Base-by-base conservation (phyloP, 2,888 invertebrate genomes). In the Mimas tiliae region DNA sequence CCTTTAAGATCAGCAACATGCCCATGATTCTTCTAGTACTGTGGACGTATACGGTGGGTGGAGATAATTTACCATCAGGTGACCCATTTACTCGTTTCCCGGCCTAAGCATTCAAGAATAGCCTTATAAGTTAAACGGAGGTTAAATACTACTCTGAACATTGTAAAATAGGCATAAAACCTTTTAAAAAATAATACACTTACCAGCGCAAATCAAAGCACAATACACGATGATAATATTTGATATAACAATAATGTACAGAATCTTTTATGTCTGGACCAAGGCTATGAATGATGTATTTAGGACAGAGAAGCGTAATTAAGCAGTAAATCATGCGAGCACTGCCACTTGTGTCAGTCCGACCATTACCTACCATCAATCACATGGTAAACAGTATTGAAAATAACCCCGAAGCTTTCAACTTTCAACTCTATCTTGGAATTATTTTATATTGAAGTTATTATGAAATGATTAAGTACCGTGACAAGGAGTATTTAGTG, bases 301-400 rank as follows among this genome's bases (percentile, higher is more conserved):
- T 33, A 66, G 65, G 65, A 63, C 68, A 65, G 70, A 63, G 55
- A 67, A 66, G 70, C 67, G 72, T 77, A 78, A 78, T 77, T 78
- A 70, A 70, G 71, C 74, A 73, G 69, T 72, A 76, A 80, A 78
- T 78, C 75, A 78, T 77, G 72, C 72, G 74, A 68, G 45, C 27
- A 55, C 53, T 45, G 64, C 64, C 64, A 53, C 45, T 64, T 47
- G 45, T 53, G 53, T 47, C 47, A 47, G 47, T 50, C 53, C 53
- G 33, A 64, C 42, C 53, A 47, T 21, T 53, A 53, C 33, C 52
- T 45, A 52, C 42, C 8, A 64, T 64, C 52, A 38, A 64, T 64
- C 38, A 53, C 45, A 47, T 19, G 12, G 45, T 45, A 33, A 58
- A 58, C 42, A 42, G 19, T 6, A 58, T 16, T 58, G 42, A 58